Conservation (phyloP, 1,140 invertebrate genomes). For the Archivesica marissinica region DNA sequence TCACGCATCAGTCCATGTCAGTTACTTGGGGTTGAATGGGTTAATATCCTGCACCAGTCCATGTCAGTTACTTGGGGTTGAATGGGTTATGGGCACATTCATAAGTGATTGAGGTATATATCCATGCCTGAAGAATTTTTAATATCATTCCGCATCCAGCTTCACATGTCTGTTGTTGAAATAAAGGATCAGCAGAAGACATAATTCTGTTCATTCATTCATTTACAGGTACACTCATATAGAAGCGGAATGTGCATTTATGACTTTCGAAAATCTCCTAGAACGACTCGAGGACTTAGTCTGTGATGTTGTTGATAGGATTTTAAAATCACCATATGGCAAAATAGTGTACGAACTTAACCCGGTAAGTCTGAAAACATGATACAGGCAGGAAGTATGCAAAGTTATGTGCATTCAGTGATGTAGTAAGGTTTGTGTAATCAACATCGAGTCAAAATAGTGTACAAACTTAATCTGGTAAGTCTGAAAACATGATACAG, state of each 20-base stretch:
- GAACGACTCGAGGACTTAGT: slow-evolving; percentile 96
- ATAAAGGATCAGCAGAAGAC: too few relatives aligned
- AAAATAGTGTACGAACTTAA: slow-evolving; percentile 95
- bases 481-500: slow-evolving; percentile 71
- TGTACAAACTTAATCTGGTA: slow-evolving; percentile 96
- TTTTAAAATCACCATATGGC: slow-evolving; percentile 92
- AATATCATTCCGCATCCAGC: too few relatives aligned
- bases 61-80: too few relatives aligned
- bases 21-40: too few relatives aligned
- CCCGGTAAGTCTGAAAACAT: slow-evolving; percentile 87
- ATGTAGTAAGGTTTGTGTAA: slow-evolving; percentile 95
- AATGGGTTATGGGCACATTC: too few relatives aligned
- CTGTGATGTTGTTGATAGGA: slow-evolving; percentile 97
- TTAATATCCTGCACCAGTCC: too few relatives aligned
- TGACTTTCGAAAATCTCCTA: slow-evolving; percentile 96
- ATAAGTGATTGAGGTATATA: too few relatives aligned
- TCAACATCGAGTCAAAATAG: slow-evolving; percentile 91
- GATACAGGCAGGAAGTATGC: slow-evolving; percentile 11
- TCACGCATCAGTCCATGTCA: too few relatives aligned
- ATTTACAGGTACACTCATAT: slow-evolving; percentile 94
- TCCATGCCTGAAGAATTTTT: too few relatives aligned
- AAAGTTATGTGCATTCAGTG: too few relatives aligned
- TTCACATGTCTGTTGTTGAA: too few relatives aligned
- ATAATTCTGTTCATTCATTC: neutral
- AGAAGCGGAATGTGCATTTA: slow-evolving; percentile 98